Evolutionary conservation across 2,888 invertebrate species (phyloP).

Genomic region (Stenodema calcarata): DNA sequence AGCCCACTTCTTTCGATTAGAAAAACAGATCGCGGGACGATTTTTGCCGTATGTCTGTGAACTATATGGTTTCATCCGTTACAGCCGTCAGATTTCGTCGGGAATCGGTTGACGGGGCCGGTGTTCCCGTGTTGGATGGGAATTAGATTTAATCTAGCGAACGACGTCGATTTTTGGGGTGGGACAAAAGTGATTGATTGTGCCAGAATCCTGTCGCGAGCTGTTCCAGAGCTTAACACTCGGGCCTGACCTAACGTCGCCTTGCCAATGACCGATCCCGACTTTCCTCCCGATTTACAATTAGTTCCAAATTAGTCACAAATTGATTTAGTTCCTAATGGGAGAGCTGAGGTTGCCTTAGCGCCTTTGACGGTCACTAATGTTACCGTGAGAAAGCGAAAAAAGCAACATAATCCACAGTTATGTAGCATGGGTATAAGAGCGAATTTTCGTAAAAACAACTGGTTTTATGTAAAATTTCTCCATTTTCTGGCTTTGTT

Average conservation of each 20-base stretch:
- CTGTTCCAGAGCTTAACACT: not conserved
- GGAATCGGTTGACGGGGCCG: not conserved
- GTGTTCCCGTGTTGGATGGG: not conserved
- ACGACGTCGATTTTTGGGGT: not conserved
- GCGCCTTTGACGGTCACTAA: no score
- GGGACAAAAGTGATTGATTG: not conserved
- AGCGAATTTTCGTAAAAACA: no score
- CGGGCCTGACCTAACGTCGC: not conserved
- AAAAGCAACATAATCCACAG: no score
- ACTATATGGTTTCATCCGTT: not conserved
- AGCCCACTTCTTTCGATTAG: no score
- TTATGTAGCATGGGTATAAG: no score
- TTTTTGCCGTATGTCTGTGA: not conserved
- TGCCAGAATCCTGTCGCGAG: not conserved
- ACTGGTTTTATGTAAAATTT: no score
- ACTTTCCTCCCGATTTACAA: no score
- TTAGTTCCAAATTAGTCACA: no score
- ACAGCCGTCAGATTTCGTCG: not conserved
- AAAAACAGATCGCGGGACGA: not conserved
- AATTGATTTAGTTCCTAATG: no score
- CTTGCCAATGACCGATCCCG: not conserved
- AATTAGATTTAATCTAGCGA: not conserved
- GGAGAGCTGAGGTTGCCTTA: no score
- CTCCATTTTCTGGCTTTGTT: no score
- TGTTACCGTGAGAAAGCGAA: no score